Conservation (phyloP, 2,888 invertebrate genomes). For the Drosophila prostipennis region DNA sequence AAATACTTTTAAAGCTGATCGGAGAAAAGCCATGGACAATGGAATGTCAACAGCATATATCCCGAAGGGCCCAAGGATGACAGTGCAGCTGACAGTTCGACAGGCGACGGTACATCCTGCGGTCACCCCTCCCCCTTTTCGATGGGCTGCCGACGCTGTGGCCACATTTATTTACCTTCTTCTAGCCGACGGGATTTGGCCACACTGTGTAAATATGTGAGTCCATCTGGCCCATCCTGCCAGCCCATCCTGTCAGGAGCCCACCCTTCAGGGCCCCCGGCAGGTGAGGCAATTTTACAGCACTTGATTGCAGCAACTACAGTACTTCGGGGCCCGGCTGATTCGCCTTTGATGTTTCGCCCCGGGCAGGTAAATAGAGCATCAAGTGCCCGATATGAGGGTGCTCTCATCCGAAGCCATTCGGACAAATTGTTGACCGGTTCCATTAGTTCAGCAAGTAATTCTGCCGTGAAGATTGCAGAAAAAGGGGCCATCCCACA, state of each 20-base stretch:
- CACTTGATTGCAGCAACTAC: constrained; percentile 36
- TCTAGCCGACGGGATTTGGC: constrained; percentile 46
- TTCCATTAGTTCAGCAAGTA: constrained; percentile 13
- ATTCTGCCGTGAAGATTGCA: not conserved
- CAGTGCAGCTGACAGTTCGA: constrained; percentile 20
- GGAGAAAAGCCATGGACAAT: constrained; percentile 15
- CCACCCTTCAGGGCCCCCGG: constrained; percentile 22
- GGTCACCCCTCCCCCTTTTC: no score
- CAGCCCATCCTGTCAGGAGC: constrained; percentile 10
- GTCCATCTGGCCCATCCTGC: not conserved
- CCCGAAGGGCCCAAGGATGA: constrained; percentile 16
- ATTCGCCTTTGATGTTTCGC: constrained; percentile 34
- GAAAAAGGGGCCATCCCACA: not conserved
- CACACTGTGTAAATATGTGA: constrained; percentile 57
- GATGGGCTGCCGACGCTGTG: constrained; percentile 29
- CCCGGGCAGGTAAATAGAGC: constrained; percentile 21
- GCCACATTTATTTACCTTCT: constrained; percentile 56
- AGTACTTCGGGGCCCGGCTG: constrained; percentile 8
- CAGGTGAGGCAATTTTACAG: constrained; percentile 51
- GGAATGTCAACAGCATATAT: constrained; percentile 20
- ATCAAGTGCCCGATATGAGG: constrained; percentile 27
- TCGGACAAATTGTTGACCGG: constrained; percentile 1
- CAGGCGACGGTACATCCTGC: constrained; percentile 29
- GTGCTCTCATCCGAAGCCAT: constrained; percentile 11
- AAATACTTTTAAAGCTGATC: constrained; percentile 34